These are phyloP conservation scores for Phalera bucephala DNA, from an alignment of 2,888 invertebrate species.

Conservation along the genomic window DNA sequence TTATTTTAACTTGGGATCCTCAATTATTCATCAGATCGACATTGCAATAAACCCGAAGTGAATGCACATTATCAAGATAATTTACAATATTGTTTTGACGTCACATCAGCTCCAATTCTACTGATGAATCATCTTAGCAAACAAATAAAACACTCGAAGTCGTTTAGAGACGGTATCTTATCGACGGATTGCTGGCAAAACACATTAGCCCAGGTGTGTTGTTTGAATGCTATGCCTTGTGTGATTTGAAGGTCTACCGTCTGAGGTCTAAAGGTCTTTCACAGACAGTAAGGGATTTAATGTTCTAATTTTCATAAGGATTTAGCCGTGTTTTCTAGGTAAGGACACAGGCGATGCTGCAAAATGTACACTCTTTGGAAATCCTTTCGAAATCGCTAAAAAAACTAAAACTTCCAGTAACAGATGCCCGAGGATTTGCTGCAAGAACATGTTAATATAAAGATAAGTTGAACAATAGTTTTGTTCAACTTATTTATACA, in stretches of 20 bases:
- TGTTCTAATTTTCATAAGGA: too few species aligned
- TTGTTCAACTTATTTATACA: too few species aligned
- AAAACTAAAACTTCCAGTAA: too few species aligned
- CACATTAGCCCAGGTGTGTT: slow-evolving; percentile 31
- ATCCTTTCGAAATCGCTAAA: too few species aligned
- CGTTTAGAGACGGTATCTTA: slow-evolving; percentile 32
- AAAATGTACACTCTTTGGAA: too few species aligned
- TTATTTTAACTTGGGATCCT: background rate
- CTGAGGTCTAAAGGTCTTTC: slow-evolving; percentile 2
- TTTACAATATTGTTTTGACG: slow-evolving; percentile 28
- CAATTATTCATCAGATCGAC: background rate
- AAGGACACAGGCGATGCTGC: too few species aligned
- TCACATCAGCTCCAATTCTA: slow-evolving; percentile 40
- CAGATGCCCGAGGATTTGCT: too few species aligned
- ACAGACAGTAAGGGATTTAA: too few species aligned
- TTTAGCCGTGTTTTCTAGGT: too few species aligned
- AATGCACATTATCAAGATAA: background rate
- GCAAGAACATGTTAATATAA: too few species aligned
- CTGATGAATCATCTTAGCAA: slow-evolving; percentile 38
- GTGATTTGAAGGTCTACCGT: slow-evolving; percentile 5
- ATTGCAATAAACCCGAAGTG: background rate
- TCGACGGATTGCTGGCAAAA: slow-evolving; percentile 34
- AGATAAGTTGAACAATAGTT: too few species aligned
- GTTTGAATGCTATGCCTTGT: slow-evolving; percentile 11
- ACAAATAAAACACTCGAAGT: slow-evolving; percentile 56